Evolutionary conservation across 2,888 invertebrate species (phyloP).

Genomic region (Microctonus aethiopoides): DNA sequence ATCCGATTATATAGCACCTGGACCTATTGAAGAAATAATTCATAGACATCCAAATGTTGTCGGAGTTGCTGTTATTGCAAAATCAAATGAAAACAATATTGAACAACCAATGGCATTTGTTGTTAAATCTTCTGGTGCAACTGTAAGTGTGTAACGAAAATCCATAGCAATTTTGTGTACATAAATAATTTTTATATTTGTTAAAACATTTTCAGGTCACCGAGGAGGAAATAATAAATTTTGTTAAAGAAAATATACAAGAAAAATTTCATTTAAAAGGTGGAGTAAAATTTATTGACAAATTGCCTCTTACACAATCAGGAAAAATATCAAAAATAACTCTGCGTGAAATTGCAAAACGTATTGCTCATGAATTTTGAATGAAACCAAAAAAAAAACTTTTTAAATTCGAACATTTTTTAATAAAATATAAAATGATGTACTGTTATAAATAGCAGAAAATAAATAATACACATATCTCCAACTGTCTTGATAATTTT

Average conservation of each 20-base stretch:
- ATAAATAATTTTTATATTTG: not conserved
- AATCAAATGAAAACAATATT: conserved; percentile 50
- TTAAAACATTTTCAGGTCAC: conserved; percentile 48
- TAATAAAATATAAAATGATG: not conserved
- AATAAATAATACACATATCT: not conserved
- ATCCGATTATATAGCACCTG: conserved; percentile 55
- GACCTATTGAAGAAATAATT: conserved; percentile 54
- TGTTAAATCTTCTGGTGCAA: conserved; percentile 33
- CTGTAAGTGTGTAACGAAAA: conserved; percentile 44
- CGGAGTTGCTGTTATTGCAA: conserved; percentile 55
- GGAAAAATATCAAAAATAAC: conserved; percentile 46
- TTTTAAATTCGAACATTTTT: not conserved
- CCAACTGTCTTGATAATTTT: too few relatives aligned
- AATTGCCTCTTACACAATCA: conserved; percentile 51
- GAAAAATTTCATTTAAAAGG: conserved; percentile 50
- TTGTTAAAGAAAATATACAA: conserved; percentile 46
- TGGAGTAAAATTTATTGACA: conserved; percentile 54
- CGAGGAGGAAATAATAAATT: conserved; percentile 49
- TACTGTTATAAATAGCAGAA: not conserved
- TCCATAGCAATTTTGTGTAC: not conserved
- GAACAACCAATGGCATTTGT: conserved; percentile 60
- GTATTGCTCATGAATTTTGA: not conserved
- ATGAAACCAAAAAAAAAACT: not conserved
- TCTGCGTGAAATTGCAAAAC: conserved; percentile 47
- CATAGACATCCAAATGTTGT: conserved; percentile 49